phyloP scores from a whole-genome alignment of 2,888 invertebrate species.

The Chaitophorus viminalis region DNA sequence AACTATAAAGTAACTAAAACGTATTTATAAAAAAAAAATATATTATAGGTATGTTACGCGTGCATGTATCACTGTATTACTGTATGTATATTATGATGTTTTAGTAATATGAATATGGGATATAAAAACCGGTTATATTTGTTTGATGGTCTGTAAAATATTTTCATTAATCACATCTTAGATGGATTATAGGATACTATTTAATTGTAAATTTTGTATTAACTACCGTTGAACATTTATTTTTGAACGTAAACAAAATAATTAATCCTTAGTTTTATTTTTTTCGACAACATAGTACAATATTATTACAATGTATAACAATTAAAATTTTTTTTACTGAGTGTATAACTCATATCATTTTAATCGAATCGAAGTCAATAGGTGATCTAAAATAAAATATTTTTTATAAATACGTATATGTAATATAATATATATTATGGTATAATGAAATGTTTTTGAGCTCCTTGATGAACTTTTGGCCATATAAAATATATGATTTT shows the following conservation, averaged over 20 bases:
- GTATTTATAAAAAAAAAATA: not conserved
- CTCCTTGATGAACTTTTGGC: no score
- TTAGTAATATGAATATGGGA: not conserved
- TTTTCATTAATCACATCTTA: constrained; percentile 23
- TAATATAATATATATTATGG: no score
- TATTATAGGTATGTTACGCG: no score
- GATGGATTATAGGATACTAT: not conserved
- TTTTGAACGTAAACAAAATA: not conserved
- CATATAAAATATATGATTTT: not conserved
- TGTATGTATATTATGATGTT: not conserved
- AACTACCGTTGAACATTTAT: not conserved
- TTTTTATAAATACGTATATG: no score
- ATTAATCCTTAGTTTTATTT: not conserved
- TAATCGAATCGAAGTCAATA: not conserved
- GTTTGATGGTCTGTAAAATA: not conserved
- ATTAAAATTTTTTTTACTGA: not conserved
- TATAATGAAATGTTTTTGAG: no score
- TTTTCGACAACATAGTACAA: not conserved
- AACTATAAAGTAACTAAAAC: not conserved
- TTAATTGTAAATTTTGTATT: not conserved
- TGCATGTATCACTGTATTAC: not conserved
- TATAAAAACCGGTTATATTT: constrained; percentile 16
- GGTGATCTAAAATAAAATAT: not conserved
- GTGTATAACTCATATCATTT: not conserved
- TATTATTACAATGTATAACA: no score